phyloP scores from a whole-genome alignment of 2,797 vertebrate genomes.

The Onychomys arenicola region DNA sequence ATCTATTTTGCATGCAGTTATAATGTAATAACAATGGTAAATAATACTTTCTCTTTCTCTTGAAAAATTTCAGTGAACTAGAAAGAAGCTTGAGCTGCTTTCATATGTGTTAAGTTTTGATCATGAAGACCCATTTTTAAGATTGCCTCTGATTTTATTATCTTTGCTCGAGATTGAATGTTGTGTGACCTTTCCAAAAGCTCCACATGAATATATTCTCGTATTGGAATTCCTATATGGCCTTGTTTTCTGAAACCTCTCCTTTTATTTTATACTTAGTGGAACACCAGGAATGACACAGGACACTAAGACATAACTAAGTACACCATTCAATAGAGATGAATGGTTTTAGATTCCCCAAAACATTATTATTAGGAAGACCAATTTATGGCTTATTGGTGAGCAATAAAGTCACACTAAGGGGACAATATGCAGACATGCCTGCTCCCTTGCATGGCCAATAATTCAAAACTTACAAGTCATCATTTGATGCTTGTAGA shows the following conservation, averaged over 20 bases:
- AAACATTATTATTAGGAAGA: not conserved
- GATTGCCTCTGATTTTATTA: slow-evolving; percentile 30
- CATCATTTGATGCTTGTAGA: not conserved
- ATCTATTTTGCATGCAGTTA: not conserved
- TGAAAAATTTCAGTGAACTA: slow-evolving; percentile 19
- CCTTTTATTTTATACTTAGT: slow-evolving; percentile 23
- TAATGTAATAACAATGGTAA: slow-evolving; percentile 10
- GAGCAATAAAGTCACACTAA: not conserved
- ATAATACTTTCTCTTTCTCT: not conserved
- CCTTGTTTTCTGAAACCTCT: not conserved
- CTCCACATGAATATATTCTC: not conserved
- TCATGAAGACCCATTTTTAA: not conserved
- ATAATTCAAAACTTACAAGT: slow-evolving; percentile 43
- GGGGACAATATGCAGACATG: not conserved
- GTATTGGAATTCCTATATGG: not conserved
- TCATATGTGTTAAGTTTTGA: slow-evolving; percentile 17
- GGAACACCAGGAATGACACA: not conserved
- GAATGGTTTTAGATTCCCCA: not conserved
- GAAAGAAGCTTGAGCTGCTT: not conserved
- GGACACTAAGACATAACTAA: not conserved
- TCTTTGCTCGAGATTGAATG: not conserved
- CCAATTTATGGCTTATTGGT: not conserved
- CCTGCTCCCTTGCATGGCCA: not conserved
- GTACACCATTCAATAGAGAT: not conserved
- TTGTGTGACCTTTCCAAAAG: not conserved